phyloP scores from a whole-genome alignment of 2,888 invertebrate species.

The Idaea dimidiata region DNA sequence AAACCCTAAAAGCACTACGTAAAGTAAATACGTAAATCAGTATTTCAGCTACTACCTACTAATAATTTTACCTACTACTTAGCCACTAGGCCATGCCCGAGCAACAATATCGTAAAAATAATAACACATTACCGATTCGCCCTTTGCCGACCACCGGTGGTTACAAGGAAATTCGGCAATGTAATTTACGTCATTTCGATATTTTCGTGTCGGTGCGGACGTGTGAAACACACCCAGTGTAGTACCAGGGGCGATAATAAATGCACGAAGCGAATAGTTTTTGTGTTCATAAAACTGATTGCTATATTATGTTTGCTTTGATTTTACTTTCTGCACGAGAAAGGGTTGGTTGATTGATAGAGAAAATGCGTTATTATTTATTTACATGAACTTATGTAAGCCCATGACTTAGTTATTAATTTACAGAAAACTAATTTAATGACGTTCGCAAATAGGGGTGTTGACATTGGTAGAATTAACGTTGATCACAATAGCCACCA shows the following conservation, averaged over 20 bases:
- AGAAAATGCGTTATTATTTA: background rate
- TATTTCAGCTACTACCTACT: conserved; percentile 24
- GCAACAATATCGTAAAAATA: conserved; percentile 41
- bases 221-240: conserved; percentile 26
- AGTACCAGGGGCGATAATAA: conserved; percentile 27
- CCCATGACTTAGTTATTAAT: no score
- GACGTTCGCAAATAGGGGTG: no score
- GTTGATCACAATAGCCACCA: no score
- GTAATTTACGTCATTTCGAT: conserved; percentile 26
- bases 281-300: conserved; percentile 9
- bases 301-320: background rate
- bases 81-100: conserved; percentile 30
- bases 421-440: no score
- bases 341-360: conserved; percentile 8
- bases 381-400: no score
- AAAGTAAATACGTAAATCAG: background rate
- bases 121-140: conserved; percentile 41
- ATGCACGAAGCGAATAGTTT: conserved; percentile 18
- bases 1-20: no score
- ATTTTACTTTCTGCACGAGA: background rate
- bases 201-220: conserved; percentile 18
- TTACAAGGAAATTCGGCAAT: conserved; percentile 35
- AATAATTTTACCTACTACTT: conserved; percentile 16
- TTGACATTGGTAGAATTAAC: no score
- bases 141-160: conserved; percentile 29